phyloP scores from a whole-genome alignment of 2,797 vertebrate species.

The Protonibea diacanthus region DNA sequence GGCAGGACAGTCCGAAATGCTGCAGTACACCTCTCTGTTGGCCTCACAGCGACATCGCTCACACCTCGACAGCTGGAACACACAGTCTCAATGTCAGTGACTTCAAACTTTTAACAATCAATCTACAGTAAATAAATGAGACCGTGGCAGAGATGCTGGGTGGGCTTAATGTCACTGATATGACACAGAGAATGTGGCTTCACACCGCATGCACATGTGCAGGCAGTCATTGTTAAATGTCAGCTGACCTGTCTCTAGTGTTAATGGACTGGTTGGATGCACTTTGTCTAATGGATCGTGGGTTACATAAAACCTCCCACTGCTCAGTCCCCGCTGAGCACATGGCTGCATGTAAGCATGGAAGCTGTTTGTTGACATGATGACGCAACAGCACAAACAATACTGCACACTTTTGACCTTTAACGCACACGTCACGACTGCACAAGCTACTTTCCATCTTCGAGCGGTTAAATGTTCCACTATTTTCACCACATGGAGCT shows the following conservation, averaged over 20 bases:
- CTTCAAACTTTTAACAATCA: neutral
- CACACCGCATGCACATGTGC: neutral
- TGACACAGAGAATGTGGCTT: no score
- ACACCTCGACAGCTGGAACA: conserved; percentile 79
- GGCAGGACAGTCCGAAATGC: conserved; percentile 78
- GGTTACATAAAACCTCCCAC: conserved; percentile 6
- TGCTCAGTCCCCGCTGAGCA: neutral
- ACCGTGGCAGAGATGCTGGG: neutral
- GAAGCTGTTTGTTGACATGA: neutral
- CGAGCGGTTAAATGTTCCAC: no score
- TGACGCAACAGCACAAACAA: conserved; percentile 1
- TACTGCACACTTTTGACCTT: neutral
- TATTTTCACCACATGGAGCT: no score
- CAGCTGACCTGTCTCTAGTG: neutral
- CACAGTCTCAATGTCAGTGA: neutral
- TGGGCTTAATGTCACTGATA: neutral
- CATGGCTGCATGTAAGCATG: neutral
- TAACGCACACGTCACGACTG: no score
- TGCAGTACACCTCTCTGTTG: conserved; percentile 85
- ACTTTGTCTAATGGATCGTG: neutral
- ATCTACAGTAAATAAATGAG: neutral
- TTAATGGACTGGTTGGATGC: neutral
- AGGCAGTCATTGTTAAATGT: neutral
- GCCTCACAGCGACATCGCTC: conserved; percentile 83
- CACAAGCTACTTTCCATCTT: no score